These are phyloP conservation scores for Liopterus haemorrhoidalis DNA, from an alignment of 2,888 invertebrate species.

Conservation along the genomic window DNA sequence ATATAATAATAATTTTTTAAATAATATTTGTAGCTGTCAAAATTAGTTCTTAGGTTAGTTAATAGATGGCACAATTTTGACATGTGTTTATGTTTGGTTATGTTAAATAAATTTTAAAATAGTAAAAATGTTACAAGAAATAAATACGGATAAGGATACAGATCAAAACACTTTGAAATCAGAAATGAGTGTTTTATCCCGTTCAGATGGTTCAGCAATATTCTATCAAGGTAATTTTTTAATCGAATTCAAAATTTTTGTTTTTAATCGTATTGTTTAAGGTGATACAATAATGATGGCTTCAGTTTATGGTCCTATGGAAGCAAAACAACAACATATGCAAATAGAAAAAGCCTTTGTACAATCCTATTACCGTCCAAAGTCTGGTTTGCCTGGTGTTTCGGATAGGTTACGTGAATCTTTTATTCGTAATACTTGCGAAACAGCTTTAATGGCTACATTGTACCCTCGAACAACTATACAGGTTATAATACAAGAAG, in stretches of 20 bases:
- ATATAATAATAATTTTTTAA: too few species aligned
- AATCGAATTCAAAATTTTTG: conserved; percentile 11
- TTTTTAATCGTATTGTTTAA: conserved; percentile 43
- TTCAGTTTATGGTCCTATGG: conserved; percentile 77
- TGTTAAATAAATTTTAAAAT: conserved; percentile 3
- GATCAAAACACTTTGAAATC: conserved; percentile 44
- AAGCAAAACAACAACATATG: conserved; percentile 69
- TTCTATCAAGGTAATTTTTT: conserved; percentile 62
- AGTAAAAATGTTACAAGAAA: neutral
- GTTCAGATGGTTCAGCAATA: conserved; percentile 73
- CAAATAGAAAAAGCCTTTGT: conserved; percentile 72
- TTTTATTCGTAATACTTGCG: conserved; percentile 69
- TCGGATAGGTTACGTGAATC: conserved; percentile 68
- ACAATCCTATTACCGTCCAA: conserved; percentile 71
- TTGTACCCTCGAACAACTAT: conserved; percentile 78
- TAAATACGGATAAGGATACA: conserved; percentile 1
- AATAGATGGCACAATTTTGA: too few species aligned
- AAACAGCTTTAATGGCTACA: conserved; percentile 62
- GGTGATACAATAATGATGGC: conserved; percentile 73
- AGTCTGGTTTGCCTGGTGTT: conserved; percentile 67
- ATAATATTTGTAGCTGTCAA: too few species aligned
- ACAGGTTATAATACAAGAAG: conserved; percentile 74
- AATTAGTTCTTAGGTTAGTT: too few species aligned
- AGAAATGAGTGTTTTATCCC: conserved; percentile 64
- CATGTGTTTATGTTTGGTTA: conserved; percentile 9